Conservation (phyloP, 2,113 vertebrate species). For the Oncorhynchus masou region DNA sequence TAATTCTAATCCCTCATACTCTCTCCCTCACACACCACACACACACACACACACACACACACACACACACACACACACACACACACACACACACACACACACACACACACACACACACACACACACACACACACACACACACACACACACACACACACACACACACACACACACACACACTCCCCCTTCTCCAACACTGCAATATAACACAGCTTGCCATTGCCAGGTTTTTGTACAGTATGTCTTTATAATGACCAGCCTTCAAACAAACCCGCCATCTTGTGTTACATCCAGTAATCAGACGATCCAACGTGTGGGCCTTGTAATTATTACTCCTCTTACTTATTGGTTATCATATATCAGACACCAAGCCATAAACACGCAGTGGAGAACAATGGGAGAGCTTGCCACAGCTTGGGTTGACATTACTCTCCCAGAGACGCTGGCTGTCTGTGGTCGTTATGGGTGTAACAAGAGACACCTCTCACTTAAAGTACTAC, state of each 20-base stretch:
- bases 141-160: background rate
- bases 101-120: background rate
- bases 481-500: slow-evolving; percentile 59
- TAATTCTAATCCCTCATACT: background rate
- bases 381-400: slow-evolving; percentile 62
- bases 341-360: slow-evolving; percentile 73
- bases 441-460: slow-evolving; percentile 61
- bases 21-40: background rate
- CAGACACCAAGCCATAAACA: slow-evolving; percentile 69
- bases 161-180: background rate
- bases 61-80: background rate
- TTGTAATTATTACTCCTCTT: slow-evolving; percentile 68
- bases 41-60: background rate
- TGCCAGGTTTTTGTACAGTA: slow-evolving; percentile 39
- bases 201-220: slow-evolving; percentile 31
- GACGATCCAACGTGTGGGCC: slow-evolving; percentile 53
- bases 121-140: background rate
- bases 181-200: background rate
- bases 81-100: background rate
- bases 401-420: slow-evolving; percentile 56
- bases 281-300: slow-evolving; percentile 71
- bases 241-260: slow-evolving; percentile 59
- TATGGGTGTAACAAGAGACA: slow-evolving; percentile 70
- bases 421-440: slow-evolving; percentile 58
- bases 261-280: slow-evolving; percentile 56